A percentile compares a stretch with the other conserved stretches of the same genome.
These are phyloP conservation scores for Tapirus terrestris DNA, from an alignment of 2,113 vertebrate species.

Conservation along the genomic window DNA sequence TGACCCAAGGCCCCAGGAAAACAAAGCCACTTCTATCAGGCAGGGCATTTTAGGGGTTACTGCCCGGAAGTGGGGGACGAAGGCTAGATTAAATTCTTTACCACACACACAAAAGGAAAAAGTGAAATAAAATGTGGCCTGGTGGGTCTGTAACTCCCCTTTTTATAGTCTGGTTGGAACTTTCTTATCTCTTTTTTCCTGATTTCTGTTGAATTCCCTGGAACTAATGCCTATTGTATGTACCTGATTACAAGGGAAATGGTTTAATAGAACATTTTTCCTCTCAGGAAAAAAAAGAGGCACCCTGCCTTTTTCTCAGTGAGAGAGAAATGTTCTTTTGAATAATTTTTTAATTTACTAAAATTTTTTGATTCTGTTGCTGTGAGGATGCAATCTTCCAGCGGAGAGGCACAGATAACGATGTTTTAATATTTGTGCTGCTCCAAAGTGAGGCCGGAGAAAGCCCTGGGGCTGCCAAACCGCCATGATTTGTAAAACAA, in stretches of 20 bases:
- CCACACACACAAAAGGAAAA: neutral
- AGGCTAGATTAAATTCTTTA: neutral
- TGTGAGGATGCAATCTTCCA: neutral
- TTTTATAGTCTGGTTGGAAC: neutral
- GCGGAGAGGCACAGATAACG: neutral
- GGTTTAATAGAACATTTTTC: neutral
- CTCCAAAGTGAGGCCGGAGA: fast-evolving
- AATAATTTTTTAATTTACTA: conserved; percentile 69
- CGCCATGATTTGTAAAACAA: no score
- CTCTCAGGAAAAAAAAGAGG: conserved; percentile 14
- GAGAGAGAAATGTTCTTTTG: conserved; percentile 49
- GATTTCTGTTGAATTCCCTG: neutral
- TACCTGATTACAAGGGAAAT: neutral
- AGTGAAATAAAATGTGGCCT: no score
- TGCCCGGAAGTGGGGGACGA: neutral
- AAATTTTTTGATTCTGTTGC: neutral
- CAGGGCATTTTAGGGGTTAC: neutral
- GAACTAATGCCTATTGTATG: neutral
- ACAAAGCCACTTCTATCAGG: neutral
- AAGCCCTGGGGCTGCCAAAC: neutral
- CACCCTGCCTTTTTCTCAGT: conserved; percentile 35
- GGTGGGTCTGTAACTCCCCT: neutral
- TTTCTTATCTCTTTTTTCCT: neutral
- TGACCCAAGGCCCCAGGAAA: neutral
- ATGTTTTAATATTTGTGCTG: neutral